A percentile compares a stretch with the other conserved stretches of the same genome.
Evolutionary conservation across 2,888 invertebrate species (phyloP).

Genomic region (Scrobipalpa atriplicella): DNA sequence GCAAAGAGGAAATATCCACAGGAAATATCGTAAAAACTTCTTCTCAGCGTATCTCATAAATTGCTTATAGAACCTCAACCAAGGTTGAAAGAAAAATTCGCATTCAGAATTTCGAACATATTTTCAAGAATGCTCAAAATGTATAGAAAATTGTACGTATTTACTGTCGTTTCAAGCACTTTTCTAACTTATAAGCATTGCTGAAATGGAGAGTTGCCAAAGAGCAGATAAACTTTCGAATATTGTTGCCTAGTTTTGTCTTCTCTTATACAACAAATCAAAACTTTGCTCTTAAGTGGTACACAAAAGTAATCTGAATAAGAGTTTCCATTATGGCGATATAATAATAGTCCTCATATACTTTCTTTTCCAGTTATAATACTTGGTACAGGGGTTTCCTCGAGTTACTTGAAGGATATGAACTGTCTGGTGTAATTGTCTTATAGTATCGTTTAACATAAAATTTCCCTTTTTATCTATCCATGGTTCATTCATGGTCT

Average conservation of each 20-base stretch:
- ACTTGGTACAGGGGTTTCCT: no score
- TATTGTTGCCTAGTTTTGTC: constrained; percentile 50
- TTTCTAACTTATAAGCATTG: constrained; percentile 13
- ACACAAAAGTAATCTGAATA: not conserved
- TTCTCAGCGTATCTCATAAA: not conserved
- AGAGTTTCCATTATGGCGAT: constrained; percentile 9
- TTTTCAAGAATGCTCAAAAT: not conserved
- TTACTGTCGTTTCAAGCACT: constrained; percentile 13
- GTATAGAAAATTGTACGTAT: not conserved
- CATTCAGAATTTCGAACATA: not conserved
- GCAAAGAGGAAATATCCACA: constrained; percentile 1
- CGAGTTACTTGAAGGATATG: no score
- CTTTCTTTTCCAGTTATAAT: no score
- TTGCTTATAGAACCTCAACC: not conserved
- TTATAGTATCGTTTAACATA: no score
- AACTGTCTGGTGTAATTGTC: no score
- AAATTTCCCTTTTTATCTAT: not conserved
- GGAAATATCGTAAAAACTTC: constrained; percentile 13
- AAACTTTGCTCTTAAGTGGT: constrained; percentile 47
- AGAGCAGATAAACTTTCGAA: constrained; percentile 50
- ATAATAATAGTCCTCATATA: not conserved
- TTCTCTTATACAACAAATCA: constrained; percentile 54
- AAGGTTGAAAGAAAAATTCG: not conserved
- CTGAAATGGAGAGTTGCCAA: constrained; percentile 33
- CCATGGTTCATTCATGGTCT: no score